phyloP scores from a whole-genome alignment of 2,797 vertebrate species.

The Pseudomugil gertrudae region DNA sequence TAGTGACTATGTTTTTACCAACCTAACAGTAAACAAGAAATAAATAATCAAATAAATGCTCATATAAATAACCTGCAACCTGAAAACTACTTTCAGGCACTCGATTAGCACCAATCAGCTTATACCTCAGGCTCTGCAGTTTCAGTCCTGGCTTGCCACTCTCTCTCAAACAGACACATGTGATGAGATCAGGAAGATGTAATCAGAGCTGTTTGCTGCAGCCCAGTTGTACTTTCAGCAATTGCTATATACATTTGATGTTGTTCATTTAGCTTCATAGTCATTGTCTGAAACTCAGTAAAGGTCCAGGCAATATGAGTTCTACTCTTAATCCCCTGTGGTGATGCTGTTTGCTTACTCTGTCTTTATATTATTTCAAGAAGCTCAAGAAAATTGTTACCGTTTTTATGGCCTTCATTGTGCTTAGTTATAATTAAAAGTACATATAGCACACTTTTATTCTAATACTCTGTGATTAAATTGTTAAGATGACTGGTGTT shows the following conservation, averaged over 20 bases:
- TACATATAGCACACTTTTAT: background rate
- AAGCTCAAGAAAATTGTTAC: background rate
- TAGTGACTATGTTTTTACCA: background rate
- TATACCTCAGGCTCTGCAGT: conserved; percentile 11
- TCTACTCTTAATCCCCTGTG: background rate
- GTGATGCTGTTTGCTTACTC: background rate
- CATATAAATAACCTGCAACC: background rate
- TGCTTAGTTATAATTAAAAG: background rate
- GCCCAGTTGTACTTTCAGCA: conserved; percentile 2
- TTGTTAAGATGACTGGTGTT: background rate
- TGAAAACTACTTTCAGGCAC: background rate
- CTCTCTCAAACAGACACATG: conserved; percentile 3
- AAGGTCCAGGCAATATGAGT: conserved; percentile 7
- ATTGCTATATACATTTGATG: background rate
- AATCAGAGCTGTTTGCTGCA: conserved; percentile 21
- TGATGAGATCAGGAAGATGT: conserved; percentile 16
- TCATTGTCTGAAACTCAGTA: conserved; percentile 2
- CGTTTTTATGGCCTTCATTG: background rate
- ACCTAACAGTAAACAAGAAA: background rate
- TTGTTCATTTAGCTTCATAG: background rate
- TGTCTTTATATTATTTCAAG: background rate
- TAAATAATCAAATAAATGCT: background rate
- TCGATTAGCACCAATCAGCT: background rate
- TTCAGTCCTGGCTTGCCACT: conserved; percentile 7
- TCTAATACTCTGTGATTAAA: background rate